phyloP scores from a whole-genome alignment of 2,888 invertebrate genomes.

The Acrobasis consociella region DNA sequence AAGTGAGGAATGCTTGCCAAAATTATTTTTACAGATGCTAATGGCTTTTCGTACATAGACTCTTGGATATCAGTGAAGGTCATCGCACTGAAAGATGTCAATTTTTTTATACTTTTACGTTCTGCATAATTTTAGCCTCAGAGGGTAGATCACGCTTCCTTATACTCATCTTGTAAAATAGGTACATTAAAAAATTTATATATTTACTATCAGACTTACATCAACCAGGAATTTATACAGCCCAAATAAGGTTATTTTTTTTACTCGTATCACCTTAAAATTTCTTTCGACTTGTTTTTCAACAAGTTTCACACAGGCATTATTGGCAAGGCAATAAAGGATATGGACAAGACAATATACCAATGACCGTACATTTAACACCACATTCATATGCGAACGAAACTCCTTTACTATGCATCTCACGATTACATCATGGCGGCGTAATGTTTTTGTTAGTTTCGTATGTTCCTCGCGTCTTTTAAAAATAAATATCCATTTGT shows the following conservation, averaged over 20 bases:
- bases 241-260: no score
- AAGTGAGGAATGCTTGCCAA: slow-evolving; percentile 68
- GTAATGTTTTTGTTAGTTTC: not conserved
- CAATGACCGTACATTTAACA: not conserved
- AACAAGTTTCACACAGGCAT: not conserved
- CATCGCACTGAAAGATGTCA: slow-evolving; percentile 26
- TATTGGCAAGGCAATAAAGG: not conserved
- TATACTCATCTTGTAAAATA: no score
- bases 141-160: no score
- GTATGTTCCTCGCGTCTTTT: not conserved
- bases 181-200: no score
- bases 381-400: not conserved
- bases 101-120: not conserved
- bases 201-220: no score
- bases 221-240: no score
- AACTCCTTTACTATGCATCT: slow-evolving; percentile 9
- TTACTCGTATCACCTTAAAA: no score
- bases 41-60: slow-evolving; percentile 45
- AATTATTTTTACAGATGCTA: slow-evolving; percentile 59
- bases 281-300: no score
- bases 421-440: slow-evolving; percentile 1
- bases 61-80: slow-evolving; percentile 34
- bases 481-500: not conserved
- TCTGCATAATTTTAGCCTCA: not conserved
- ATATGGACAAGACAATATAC: slow-evolving; percentile 2